phyloP scores from a whole-genome alignment of 2,797 vertebrate species.

The Phalanger gymnotis region DNA sequence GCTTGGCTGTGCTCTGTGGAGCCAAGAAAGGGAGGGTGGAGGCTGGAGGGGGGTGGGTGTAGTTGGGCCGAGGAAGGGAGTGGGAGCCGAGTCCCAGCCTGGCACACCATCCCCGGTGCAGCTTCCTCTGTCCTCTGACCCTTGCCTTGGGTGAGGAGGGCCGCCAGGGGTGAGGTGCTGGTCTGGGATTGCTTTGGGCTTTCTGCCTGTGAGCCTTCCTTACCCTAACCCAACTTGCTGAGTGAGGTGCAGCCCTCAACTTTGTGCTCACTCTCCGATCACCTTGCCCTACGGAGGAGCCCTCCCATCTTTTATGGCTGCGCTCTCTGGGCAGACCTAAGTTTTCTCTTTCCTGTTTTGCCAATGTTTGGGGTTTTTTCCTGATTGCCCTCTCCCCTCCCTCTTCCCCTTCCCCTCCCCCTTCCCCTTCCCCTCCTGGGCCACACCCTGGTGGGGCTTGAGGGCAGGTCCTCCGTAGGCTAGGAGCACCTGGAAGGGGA shows the following conservation, averaged over 20 bases:
- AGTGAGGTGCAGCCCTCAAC: not conserved
- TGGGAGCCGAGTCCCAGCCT: not conserved
- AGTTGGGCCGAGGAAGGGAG: not conserved
- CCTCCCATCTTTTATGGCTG: not conserved
- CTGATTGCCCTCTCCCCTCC: not conserved
- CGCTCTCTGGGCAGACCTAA: not conserved
- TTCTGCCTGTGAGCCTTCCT: not conserved
- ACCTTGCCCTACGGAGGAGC: not conserved
- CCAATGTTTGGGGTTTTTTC: not conserved
- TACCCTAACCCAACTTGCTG: not conserved
- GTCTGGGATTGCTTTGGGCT: not conserved
- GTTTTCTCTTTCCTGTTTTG: not conserved
- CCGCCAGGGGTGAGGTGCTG: not conserved
- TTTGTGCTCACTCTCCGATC: not conserved
- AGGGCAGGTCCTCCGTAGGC: not conserved
- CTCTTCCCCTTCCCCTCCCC: fast-evolving
- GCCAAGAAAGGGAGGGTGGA: slow-evolving; percentile 58
- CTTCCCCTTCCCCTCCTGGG: slow-evolving; percentile 3
- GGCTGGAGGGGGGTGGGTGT: slow-evolving; percentile 26
- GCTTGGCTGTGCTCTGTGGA: slow-evolving; percentile 45
- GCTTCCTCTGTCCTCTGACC: not conserved
- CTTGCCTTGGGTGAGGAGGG: not conserved
- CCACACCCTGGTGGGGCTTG: not conserved
- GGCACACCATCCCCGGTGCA: not conserved
- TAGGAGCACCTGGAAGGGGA: not conserved